These are phyloP conservation scores for Sebastes oblongus DNA, from an alignment of 2,797 vertebrate genomes.

Conservation along the genomic window DNA sequence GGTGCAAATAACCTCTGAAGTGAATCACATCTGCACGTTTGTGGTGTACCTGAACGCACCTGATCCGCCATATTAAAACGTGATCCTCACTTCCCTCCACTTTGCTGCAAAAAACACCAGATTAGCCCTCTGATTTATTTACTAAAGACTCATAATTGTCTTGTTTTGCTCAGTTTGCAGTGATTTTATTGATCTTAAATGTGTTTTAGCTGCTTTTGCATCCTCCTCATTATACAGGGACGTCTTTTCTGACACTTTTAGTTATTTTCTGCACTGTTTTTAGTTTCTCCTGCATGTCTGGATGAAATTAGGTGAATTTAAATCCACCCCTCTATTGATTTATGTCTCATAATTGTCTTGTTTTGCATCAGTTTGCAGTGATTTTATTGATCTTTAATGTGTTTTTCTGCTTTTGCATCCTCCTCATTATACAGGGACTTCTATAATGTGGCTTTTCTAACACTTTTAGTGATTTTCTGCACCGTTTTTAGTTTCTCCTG, in stretches of 20 bases:
- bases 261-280: not conserved
- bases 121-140: too few relatives aligned
- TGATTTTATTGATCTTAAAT: too few relatives aligned
- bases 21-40: constrained; percentile 3
- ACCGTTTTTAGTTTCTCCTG: not conserved
- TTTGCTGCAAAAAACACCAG: too few relatives aligned
- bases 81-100: not conserved
- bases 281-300: constrained; percentile 16
- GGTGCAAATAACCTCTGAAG: not conserved
- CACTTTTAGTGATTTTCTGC: not conserved
- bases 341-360: not conserved
- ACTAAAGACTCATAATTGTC: not conserved
- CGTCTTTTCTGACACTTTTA: not conserved
- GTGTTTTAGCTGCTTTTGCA: not conserved
- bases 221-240: fast-evolving
- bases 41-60: constrained; percentile 60
- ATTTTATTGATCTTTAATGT: too few relatives aligned
- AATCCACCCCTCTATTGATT: too few relatives aligned
- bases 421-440: fast-evolving
- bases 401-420: not conserved
- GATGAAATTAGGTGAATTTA: constrained; percentile 30
- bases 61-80: constrained; percentile 74
- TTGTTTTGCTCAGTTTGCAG: not conserved
- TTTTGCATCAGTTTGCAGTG: not conserved
- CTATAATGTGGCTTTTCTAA: not conserved